These are phyloP conservation scores for Stenopsyche tienmushanensis DNA, from an alignment of 1,140 invertebrate genomes.

Conservation along the genomic window DNA sequence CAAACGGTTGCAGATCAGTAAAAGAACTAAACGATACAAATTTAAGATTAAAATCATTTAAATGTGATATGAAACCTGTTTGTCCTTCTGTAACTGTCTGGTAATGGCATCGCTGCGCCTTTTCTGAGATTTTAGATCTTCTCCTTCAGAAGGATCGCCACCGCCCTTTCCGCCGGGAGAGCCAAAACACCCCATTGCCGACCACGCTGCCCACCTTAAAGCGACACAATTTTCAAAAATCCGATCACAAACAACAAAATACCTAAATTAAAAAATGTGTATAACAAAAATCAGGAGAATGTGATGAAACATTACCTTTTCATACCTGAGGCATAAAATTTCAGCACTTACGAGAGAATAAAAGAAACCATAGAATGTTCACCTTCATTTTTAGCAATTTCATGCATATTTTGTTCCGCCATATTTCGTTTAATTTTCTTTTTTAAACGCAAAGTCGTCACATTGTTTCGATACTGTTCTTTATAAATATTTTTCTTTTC, in stretches of 20 bases:
- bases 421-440: slow-evolving; percentile 16
- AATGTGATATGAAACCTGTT: slow-evolving; percentile 71
- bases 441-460: background rate
- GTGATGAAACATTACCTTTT: no score
- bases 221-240: no score
- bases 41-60: background rate
- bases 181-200: slow-evolving; percentile 84
- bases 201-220: slow-evolving; percentile 69
- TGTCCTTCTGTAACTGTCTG: slow-evolving; percentile 97
- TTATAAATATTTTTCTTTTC: slow-evolving; percentile 18
- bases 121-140: slow-evolving; percentile 94
- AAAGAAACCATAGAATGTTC: slow-evolving; percentile 15
- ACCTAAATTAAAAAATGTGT: no score
- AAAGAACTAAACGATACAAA: background rate
- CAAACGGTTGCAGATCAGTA: no score
- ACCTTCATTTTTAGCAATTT: slow-evolving; percentile 15
- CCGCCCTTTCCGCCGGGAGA: slow-evolving; percentile 89
- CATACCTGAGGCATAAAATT: no score
- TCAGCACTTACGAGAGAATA: no score
- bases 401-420: slow-evolving; percentile 22
- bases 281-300: no score
- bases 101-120: slow-evolving; percentile 98
- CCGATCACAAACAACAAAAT: no score
- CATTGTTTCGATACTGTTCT: background rate
- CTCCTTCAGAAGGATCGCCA: slow-evolving; percentile 64